phyloP scores from a whole-genome alignment of 37 sponge, comb jelly and placozoan genomes.

The Diacarnus erythraeanus region DNA sequence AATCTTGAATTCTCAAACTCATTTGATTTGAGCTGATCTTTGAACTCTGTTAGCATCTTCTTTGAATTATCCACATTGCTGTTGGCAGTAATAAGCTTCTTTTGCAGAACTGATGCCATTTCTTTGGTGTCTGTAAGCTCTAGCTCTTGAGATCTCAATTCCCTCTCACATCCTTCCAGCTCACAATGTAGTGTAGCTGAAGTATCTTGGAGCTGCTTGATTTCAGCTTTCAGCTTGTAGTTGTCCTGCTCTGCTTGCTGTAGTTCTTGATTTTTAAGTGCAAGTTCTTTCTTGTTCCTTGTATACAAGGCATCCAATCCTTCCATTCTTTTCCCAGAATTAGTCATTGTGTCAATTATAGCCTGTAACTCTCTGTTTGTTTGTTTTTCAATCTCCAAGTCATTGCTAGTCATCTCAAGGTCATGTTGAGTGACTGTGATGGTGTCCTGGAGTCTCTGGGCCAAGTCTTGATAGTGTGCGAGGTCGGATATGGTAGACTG shows the following conservation, averaged over 20 bases:
- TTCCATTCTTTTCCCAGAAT: background rate
- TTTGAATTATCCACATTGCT: background rate
- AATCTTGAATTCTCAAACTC: background rate
- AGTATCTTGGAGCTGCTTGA: background rate
- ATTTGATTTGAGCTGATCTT: background rate
- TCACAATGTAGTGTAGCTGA: conserved; percentile 4
- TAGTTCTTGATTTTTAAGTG: background rate
- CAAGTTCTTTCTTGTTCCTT: background rate
- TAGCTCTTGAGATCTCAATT: background rate
- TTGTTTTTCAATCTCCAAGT: conserved; percentile 10
- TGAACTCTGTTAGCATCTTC: background rate
- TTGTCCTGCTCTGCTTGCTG: conserved; percentile 6
- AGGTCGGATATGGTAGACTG: background rate
- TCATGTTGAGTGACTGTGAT: background rate
- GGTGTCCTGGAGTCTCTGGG: background rate
- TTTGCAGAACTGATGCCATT: background rate
- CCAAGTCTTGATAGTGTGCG: background rate
- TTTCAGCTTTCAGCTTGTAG: background rate
- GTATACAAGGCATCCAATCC: background rate
- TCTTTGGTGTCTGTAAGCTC: background rate
- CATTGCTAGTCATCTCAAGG: background rate
- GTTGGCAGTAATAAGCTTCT: background rate
- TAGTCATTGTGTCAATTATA: background rate
- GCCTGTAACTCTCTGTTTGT: background rate
- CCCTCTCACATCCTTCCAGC: background rate